These are phyloP conservation scores for Carapus acus DNA, from an alignment of 2,797 vertebrate genomes.

Conservation along the genomic window DNA sequence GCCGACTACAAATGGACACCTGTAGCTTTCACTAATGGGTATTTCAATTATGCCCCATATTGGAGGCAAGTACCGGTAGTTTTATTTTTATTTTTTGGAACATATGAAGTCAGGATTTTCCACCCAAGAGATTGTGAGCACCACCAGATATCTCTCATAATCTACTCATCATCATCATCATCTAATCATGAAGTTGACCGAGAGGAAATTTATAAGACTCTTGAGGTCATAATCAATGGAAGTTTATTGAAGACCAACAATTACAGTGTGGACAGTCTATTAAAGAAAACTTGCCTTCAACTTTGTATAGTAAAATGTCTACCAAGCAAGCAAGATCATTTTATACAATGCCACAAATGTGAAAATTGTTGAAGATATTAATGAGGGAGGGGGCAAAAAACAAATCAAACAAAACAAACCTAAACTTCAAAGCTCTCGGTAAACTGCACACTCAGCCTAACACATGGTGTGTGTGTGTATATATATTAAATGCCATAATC, in stretches of 20 bases:
- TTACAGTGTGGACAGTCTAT: constrained; percentile 60
- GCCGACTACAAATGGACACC: background rate
- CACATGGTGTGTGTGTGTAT: constrained; percentile 25
- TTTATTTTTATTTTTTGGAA: too few species aligned
- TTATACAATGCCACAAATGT: constrained; percentile 48
- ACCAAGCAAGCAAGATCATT: constrained; percentile 62
- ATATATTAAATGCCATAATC: constrained; percentile 69
- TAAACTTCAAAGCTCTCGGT: constrained; percentile 50
- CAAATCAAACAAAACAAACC: constrained; percentile 49
- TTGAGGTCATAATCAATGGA: constrained; percentile 51
- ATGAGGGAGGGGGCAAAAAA: constrained; percentile 36
- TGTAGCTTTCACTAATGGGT: constrained; percentile 20
- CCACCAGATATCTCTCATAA: too few species aligned
- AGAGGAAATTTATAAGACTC: background rate
- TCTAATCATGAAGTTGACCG: too few species aligned
- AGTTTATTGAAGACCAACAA: constrained; percentile 73
- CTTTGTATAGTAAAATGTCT: constrained; percentile 58
- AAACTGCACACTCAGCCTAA: constrained; percentile 58
- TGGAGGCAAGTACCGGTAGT: constrained; percentile 32
- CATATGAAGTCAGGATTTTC: too few species aligned
- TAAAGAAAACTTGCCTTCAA: constrained; percentile 45
- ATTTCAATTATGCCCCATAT: constrained; percentile 55
- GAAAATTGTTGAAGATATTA: constrained; percentile 59
- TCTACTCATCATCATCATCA: too few species aligned
- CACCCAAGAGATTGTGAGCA: too few species aligned